These are phyloP conservation scores for Mongoloraphidia duomilia DNA, from an alignment of 2,888 invertebrate genomes.

Conservation along the genomic window DNA sequence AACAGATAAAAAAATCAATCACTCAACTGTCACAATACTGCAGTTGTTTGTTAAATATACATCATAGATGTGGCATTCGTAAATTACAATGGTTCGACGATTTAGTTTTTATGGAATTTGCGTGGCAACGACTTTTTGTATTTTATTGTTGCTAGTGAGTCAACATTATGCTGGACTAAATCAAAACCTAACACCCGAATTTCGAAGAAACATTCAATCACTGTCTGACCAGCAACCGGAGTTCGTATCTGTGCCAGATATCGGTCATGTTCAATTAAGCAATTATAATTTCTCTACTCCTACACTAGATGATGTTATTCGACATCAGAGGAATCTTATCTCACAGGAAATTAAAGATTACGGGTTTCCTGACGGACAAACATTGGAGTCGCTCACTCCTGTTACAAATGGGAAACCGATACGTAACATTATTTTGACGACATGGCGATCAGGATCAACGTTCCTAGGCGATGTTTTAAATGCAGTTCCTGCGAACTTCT, in stretches of 20 bases:
- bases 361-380: constrained; percentile 41
- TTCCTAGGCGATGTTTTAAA: constrained; percentile 77
- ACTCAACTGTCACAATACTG: too few species aligned
- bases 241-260: constrained; percentile 7
- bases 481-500: constrained; percentile 72
- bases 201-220: constrained; percentile 13
- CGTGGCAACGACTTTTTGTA: constrained; percentile 12
- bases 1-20: too few species aligned
- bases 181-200: constrained; percentile 10
- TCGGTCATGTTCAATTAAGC: not conserved
- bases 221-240: constrained; percentile 15
- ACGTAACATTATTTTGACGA: constrained; percentile 67
- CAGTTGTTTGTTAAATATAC: too few species aligned
- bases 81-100: constrained; percentile 12
- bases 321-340: constrained; percentile 37
- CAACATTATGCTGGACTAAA: constrained; percentile 11
- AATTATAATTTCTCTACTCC: constrained; percentile 21
- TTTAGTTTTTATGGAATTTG: constrained; percentile 14
- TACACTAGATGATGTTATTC: constrained; percentile 41
- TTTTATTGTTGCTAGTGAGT: constrained; percentile 12
- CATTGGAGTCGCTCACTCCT: constrained; percentile 51
- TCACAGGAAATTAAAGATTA: constrained; percentile 44
- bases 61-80: not conserved
- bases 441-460: constrained; percentile 83
- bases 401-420: constrained; percentile 58